These are phyloP conservation scores for Xestia ashworthii DNA, from an alignment of 2,888 invertebrate species.

Conservation along the genomic window DNA sequence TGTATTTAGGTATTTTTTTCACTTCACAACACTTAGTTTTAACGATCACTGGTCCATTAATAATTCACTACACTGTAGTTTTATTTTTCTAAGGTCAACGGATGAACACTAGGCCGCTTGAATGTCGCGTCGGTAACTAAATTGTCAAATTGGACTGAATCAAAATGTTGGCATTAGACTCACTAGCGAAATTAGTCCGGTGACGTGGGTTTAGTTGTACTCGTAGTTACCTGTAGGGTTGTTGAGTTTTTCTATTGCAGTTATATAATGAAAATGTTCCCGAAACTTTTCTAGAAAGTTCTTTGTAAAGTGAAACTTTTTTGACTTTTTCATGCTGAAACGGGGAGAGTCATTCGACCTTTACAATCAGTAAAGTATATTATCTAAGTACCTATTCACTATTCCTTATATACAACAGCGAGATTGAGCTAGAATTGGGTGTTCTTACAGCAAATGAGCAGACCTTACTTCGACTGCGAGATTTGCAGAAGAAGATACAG, in stretches of 20 bases:
- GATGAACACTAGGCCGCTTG: slow-evolving; percentile 67
- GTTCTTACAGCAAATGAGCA: no score
- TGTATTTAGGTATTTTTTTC: slow-evolving; percentile 59
- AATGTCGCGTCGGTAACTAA: slow-evolving; percentile 82
- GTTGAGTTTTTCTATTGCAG: slow-evolving; percentile 30
- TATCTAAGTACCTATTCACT: no score
- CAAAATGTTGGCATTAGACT: slow-evolving; percentile 82
- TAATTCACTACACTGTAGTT: slow-evolving; percentile 42
- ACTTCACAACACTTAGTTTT: slow-evolving; percentile 67
- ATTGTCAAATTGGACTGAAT: slow-evolving; percentile 85
- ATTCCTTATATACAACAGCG: no score
- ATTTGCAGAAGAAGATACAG: no score
- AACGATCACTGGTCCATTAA: slow-evolving; percentile 52
- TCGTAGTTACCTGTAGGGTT: slow-evolving; percentile 70
- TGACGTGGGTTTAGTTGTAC: slow-evolving; percentile 73
- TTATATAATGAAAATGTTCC: slow-evolving; percentile 42
- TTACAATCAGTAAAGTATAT: neutral
- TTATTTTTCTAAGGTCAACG: slow-evolving; percentile 65
- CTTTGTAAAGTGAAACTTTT: neutral
- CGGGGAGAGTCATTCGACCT: neutral
- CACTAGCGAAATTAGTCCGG: slow-evolving; percentile 79
- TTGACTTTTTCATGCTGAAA: no score
- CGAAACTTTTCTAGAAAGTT: slow-evolving; percentile 35
- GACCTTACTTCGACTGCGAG: no score
- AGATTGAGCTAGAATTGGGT: no score